Evolutionary conservation across 2,888 invertebrate genomes (phyloP).

Genomic region (Heliconius erato): DNA sequence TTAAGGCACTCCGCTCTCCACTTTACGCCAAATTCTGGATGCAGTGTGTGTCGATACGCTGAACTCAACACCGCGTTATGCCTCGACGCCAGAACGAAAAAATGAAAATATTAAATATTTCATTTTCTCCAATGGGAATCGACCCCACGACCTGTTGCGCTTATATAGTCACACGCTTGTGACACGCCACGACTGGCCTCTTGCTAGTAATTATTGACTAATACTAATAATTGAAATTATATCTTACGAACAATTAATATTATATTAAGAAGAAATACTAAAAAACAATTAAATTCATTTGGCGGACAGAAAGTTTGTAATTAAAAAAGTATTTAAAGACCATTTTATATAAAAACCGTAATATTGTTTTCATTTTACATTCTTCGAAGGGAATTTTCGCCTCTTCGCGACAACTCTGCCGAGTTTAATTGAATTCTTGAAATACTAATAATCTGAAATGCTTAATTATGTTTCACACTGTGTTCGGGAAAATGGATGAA

Average conservation of each 20-base stretch:
- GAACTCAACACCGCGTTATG: too few species aligned
- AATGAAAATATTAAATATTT: too few species aligned
- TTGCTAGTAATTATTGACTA: too few species aligned
- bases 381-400: conserved; percentile 10
- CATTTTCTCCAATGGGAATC: too few species aligned
- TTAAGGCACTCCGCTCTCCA: too few species aligned
- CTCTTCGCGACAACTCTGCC: conserved; percentile 31
- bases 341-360: conserved; percentile 16
- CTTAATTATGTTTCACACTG: conserved; percentile 33
- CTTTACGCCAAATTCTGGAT: too few species aligned
- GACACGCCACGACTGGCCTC: too few species aligned
- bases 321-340: conserved; percentile 24
- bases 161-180: too few species aligned
- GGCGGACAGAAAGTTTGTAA: not conserved
- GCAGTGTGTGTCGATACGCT: too few species aligned
- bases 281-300: not conserved
- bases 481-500: conserved; percentile 25
- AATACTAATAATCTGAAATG: conserved; percentile 36
- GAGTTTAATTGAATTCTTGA: conserved; percentile 39
- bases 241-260: not conserved
- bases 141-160: too few species aligned
- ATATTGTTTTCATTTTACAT: conserved; percentile 29
- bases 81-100: too few species aligned
- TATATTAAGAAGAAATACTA: not conserved
- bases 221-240: not conserved